Conservation (phyloP, 2,113 vertebrate genomes). For the Triplophysa rosa region DNA sequence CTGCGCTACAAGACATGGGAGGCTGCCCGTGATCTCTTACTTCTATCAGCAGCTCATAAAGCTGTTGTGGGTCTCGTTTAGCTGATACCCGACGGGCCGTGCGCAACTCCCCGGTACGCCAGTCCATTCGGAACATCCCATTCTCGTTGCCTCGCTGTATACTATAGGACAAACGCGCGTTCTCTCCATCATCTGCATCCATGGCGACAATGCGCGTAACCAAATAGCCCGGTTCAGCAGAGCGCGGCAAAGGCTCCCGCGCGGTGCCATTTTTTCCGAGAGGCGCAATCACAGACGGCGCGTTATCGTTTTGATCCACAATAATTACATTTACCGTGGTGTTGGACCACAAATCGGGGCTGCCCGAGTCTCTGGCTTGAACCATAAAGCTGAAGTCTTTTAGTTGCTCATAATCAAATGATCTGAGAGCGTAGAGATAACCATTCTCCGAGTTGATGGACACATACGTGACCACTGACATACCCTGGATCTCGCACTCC, state of each 20-base stretch:
- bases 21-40: conserved; percentile 95
- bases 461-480: conserved; percentile 97
- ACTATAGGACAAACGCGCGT: conserved; percentile 92
- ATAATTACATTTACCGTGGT: conserved; percentile 89
- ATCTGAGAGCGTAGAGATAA: conserved; percentile 91
- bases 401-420: conserved; percentile 95
- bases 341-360: conserved; percentile 82
- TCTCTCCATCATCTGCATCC: conserved; percentile 94
- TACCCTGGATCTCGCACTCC: conserved; percentile 94
- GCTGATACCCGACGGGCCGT: conserved; percentile 84
- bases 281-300: conserved; percentile 87
- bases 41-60: conserved; percentile 90
- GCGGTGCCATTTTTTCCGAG: conserved; percentile 90
- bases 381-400: conserved; percentile 95
- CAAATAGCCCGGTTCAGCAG: conserved; percentile 91
- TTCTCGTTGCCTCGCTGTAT: conserved; percentile 91
- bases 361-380: conserved; percentile 84
- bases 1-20: conserved; percentile 89
- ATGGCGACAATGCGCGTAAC: conserved; percentile 90
- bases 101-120: conserved; percentile 92
- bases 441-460: conserved; percentile 97
- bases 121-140: conserved; percentile 93
- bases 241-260: conserved; percentile 85
- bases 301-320: conserved; percentile 95
- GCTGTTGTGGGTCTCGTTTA: conserved; percentile 86